Base-by-base conservation (phyloP, 2,888 invertebrate species). In the Eupithecia dodoneata region DNA sequence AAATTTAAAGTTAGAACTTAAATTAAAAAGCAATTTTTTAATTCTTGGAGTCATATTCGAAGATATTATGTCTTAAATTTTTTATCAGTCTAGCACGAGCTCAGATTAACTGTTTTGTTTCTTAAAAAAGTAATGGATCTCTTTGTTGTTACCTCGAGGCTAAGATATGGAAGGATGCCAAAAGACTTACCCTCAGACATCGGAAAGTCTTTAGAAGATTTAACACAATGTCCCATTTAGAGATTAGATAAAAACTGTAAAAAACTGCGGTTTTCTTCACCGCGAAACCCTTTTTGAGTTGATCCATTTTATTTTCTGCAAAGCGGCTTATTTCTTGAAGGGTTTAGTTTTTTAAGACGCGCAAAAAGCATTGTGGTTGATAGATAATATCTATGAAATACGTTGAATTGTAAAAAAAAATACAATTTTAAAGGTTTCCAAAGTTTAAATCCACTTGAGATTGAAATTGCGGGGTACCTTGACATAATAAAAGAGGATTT, bases 291-390 rank as follows among this genome's bases (percentile, higher is more conserved):
- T 88, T 92, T 92, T 89, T 89, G 84, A 85, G 86, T 82, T 77
- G 77, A 80, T 83, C 80, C 79, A 80, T 87, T 88, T 89, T 87
- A 89, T 87, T 90, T 69, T 93, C 90, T 81, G 91, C 90, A 90
- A 93, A 94, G 93, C 91, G 89, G 94, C 93, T 94, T 93, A 93
- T 89, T 91, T 92, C 91, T 69, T 63, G 63, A 88, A 91, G 88
- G 89, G 91, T 89, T 92, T 91, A 88, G 80, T 81, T 89, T 92
- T 92, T 92, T 92, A 83, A 86, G 81, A 84, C 85, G 83, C 83
- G 77, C 79, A 81, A 78, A 81, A 59, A 63, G 73, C 75, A 81
- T 81, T 81, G 83, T 83, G 76, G 79, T 82, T 71, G 59, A 80
- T 85, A 82, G 55, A 80, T 85, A 82, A 79, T 84, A 83, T 84